A percentile compares a stretch with the other conserved stretches of the same genome.
Evolutionary conservation across 1,140 invertebrate genomes (phyloP).

Genomic region (Holcopasites calliopsidis): DNA sequence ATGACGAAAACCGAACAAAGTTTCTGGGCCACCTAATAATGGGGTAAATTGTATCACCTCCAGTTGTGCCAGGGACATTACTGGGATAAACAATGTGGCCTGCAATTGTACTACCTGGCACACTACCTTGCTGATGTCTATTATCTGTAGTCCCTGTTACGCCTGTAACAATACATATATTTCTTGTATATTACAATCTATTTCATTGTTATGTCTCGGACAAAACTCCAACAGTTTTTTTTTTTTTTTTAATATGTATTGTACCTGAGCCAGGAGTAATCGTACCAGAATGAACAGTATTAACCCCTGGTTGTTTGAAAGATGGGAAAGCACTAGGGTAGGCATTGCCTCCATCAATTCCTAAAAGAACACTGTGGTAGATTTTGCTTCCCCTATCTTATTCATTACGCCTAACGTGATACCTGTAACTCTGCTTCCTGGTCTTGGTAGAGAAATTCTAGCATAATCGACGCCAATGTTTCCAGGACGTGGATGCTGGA

Average conservation of each 20-base stretch:
- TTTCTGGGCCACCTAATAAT: too few relatives aligned
- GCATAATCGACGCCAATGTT: not conserved
- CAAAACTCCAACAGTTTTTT: too few relatives aligned
- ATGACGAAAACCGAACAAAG: too few relatives aligned
- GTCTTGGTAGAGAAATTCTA: not conserved
- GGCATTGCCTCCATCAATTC: not conserved
- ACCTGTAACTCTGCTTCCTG: not conserved
- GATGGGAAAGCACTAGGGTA: too few relatives aligned
- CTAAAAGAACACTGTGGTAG: not conserved
- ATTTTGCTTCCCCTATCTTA: not conserved
- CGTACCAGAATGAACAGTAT: not conserved
- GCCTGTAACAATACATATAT: not conserved
- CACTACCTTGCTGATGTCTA: not conserved
- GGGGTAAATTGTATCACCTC: constrained; percentile 22
- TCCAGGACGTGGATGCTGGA: constrained; percentile 3
- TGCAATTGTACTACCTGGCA: constrained; percentile 10
- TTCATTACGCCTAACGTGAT: not conserved
- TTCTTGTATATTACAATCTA: too few relatives aligned
- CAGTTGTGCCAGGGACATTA: constrained; percentile 33
- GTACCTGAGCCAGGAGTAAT: not conserved
- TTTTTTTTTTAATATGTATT: too few relatives aligned
- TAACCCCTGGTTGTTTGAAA: not conserved
- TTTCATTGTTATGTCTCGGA: too few relatives aligned
- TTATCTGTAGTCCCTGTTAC: not conserved
- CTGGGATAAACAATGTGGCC: constrained; percentile 19